phyloP scores from a whole-genome alignment of 1,140 invertebrate genomes.

The Trialeurodes vaporariorum region DNA sequence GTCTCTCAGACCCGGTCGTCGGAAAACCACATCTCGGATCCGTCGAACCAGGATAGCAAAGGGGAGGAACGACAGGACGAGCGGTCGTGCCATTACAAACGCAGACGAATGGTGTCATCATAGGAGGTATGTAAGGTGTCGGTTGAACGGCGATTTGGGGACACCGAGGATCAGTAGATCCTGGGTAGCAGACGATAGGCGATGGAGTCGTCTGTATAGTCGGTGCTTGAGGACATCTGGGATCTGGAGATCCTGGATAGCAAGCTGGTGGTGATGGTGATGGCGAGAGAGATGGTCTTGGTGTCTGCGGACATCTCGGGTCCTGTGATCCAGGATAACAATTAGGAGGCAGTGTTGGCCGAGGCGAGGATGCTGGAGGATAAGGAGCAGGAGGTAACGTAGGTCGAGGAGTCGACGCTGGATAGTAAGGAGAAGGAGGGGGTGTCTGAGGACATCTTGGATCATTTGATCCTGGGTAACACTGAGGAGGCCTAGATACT shows the following conservation, averaged over 20 bases:
- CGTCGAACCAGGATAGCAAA: slow-evolving; percentile 27
- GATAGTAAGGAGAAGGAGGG: slow-evolving; percentile 27
- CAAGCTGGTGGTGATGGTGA: slow-evolving; percentile 20
- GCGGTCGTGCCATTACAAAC: slow-evolving; percentile 23
- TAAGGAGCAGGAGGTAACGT: slow-evolving; percentile 22
- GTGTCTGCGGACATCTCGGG: slow-evolving; percentile 30
- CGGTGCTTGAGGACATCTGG: slow-evolving; percentile 25
- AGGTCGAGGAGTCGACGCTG: slow-evolving; percentile 33
- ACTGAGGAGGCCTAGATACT: slow-evolving; percentile 19
- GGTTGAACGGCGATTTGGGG: slow-evolving; percentile 24
- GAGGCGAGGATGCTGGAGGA: slow-evolving; percentile 6
- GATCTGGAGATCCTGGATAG: slow-evolving; percentile 27
- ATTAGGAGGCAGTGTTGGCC: slow-evolving; percentile 17
- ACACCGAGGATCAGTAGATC: slow-evolving; percentile 30
- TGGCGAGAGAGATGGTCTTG: slow-evolving; percentile 19
- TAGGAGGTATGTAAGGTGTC: slow-evolving; percentile 19
- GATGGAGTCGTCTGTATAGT: slow-evolving; percentile 20
- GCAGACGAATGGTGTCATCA: slow-evolving; percentile 22
- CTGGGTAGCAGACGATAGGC: slow-evolving; percentile 30
- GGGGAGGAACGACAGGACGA: slow-evolving; percentile 14
- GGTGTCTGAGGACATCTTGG: slow-evolving; percentile 29
- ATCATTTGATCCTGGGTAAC: slow-evolving; percentile 31
- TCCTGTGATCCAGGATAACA: slow-evolving; percentile 33
- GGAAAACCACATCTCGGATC: slow-evolving; percentile 29
- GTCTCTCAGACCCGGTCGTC: slow-evolving; percentile 15